Evolutionary conservation across 2,797 vertebrate species (phyloP), one percentile per base, ranked within the genome.

Genomic region (Megalops cyprinoides): DNA sequence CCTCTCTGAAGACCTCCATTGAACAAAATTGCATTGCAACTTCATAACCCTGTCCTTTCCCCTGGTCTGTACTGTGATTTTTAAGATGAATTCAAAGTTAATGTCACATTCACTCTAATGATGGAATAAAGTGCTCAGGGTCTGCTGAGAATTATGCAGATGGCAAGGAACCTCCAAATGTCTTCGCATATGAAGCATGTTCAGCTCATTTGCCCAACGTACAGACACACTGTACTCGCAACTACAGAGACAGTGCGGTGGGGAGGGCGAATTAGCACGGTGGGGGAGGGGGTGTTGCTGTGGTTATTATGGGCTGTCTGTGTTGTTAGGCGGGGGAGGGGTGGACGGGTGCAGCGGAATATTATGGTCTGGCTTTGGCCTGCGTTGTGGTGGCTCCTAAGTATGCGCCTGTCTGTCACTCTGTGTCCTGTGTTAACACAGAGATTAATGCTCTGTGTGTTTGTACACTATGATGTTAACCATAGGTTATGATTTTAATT

Each of bases 281-380:
- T 92, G 90, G 76, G 89, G 87, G 88, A 84, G 75, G 83, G 82
- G 84, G 84, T 62, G 85, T 82, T 81, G 82, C 85, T 76, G 84
- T 83, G 77, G 89, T 82, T 92, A 94, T 93, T 93, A 95, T 95
- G 92, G 93, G 94, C 92, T 93, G 90, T 90, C 65, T 88, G 86
- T 79, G 80, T 82, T 81, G 79, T 67, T 74, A 85, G 84, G 86
- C 71, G 79, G 77, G 77, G 15, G 74, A 34, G 49, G 74, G 84
- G 82, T 83, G 77, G 77, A 80, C 84, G 84, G 58, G 79, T 71
- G 79, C 80, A 69, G 85, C 84, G 82, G 82, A 90, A 81, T 81
- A 90, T 87, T 87, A 83, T 83, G 79, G 85, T 80, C 87, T 90
- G 87, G 86, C 88, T 76, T 77, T 67, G 88, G 89, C 86, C 88